Percentiles rank a stretch among this genome's conserved stretches.
Conservation (phyloP, 1,140 invertebrate species). For the Leptinotarsa undecemlineata region DNA sequence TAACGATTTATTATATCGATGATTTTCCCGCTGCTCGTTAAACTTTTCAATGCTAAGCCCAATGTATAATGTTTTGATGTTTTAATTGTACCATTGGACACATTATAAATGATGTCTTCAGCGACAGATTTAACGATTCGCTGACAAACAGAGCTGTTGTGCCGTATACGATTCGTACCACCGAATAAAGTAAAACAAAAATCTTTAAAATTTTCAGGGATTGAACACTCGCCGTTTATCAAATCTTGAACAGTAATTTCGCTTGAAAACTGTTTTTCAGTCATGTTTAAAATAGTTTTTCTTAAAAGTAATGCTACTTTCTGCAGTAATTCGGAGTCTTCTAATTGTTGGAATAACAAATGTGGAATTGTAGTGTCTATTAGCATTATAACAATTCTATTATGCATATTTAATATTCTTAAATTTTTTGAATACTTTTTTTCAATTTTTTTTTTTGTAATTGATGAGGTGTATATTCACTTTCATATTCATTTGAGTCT, state of each 20-base stretch:
- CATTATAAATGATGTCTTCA: conserved; percentile 28
- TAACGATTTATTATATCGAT: conserved; percentile 42
- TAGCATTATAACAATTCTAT: too few relatives aligned
- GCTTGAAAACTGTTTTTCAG: background rate
- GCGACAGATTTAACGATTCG: conserved; percentile 15
- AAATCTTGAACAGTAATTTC: background rate
- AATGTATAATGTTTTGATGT: conserved; percentile 25
- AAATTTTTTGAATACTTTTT: too few relatives aligned
- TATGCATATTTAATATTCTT: too few relatives aligned
- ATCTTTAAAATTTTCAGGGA: conserved; percentile 23
- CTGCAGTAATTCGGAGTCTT: background rate
- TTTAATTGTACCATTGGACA: conserved; percentile 20
- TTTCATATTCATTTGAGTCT: too few relatives aligned
- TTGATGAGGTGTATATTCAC: too few relatives aligned
- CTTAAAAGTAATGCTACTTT: background rate
- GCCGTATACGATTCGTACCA: conserved; percentile 13
- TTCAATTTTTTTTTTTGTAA: too few relatives aligned
- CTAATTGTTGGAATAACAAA: background rate
- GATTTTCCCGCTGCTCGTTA: conserved; percentile 48
- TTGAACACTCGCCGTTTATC: conserved; percentile 20
- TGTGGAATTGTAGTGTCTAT: too few relatives aligned
- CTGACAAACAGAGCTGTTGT: conserved; percentile 14
- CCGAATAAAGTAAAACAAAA: conserved; percentile 3
- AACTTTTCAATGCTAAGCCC: conserved; percentile 26
- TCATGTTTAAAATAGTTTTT: conserved; percentile 10